These are phyloP conservation scores for Schizothorax lantsangensis DNA, from an alignment of 2,797 vertebrate species.

Conservation along the genomic window DNA sequence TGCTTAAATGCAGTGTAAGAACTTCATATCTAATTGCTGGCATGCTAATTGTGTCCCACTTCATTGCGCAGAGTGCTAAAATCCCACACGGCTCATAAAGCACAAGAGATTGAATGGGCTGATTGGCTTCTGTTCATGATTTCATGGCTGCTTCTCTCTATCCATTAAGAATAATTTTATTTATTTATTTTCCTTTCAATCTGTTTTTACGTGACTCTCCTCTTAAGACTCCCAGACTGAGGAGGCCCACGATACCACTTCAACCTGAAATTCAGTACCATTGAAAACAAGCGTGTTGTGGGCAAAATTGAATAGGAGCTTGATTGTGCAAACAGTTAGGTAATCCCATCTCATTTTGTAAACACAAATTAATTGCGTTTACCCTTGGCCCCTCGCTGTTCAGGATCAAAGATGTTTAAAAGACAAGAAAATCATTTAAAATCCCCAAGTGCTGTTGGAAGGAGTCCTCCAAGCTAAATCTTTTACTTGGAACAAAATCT, in stretches of 20 bases:
- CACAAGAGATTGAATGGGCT: constrained; percentile 54
- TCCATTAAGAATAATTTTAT: constrained; percentile 37
- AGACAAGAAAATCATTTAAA: constrained; percentile 7
- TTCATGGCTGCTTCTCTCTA: constrained; percentile 19
- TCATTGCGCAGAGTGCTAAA: constrained; percentile 46
- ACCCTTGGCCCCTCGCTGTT: not conserved
- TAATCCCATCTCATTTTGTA: constrained; percentile 10
- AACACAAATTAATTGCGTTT: constrained; percentile 28
- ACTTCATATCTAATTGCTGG: constrained; percentile 50
- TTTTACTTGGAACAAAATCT: constrained; percentile 40
- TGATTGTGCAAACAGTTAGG: not conserved
- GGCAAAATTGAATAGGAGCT: constrained; percentile 8
- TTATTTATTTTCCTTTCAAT: constrained; percentile 13
- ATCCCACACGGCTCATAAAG: constrained; percentile 53
- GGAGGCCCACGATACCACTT: not conserved
- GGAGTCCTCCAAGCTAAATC: constrained; percentile 8
- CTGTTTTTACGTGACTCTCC: constrained; percentile 6
- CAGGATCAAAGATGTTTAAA: constrained; percentile 24
- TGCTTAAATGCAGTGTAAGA: constrained; percentile 36
- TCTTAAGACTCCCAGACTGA: constrained; percentile 22
- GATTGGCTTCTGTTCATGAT: constrained; percentile 44
- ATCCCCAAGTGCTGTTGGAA: not conserved
- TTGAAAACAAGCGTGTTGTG: not conserved
- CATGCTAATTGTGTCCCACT: constrained; percentile 52
- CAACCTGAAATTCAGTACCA: constrained; percentile 8